Conservation (phyloP, 1,140 invertebrate species). For the Drosophila cardini region DNA sequence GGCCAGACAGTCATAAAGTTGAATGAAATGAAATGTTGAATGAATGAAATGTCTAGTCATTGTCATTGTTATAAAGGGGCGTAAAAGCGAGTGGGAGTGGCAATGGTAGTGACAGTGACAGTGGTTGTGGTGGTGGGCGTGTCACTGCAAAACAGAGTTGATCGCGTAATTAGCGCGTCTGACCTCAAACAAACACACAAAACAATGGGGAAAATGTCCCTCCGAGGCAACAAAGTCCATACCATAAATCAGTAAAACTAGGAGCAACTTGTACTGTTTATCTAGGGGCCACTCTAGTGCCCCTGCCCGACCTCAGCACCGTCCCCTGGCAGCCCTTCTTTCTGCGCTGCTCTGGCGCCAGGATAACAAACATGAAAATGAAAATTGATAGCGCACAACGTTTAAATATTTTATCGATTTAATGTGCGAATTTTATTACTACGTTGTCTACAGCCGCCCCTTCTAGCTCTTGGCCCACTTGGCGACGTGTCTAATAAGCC, state of each 20-base stretch:
- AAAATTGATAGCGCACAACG: conserved; percentile 72
- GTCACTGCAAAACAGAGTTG: conserved; percentile 34
- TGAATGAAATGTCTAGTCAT: conserved; percentile 77
- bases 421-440: conserved; percentile 50
- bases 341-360: conserved; percentile 44
- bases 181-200: conserved; percentile 28
- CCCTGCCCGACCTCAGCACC: not conserved
- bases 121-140: conserved; percentile 2
- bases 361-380: conserved; percentile 59
- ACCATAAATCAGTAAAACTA: conserved; percentile 46
- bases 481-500: conserved; percentile 20
- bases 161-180: conserved; percentile 82
- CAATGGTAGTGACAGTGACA: too few relatives aligned
- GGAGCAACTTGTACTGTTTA: conserved; percentile 2
- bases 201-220: too few relatives aligned
- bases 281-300: conserved; percentile 51
- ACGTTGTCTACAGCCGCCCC: not conserved
- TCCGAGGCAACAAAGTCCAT: not conserved
- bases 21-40: conserved; percentile 46
- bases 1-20: conserved; percentile 69
- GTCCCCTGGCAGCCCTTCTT: too few relatives aligned
- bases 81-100: conserved; percentile 2
- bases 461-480: not conserved
- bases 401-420: conserved; percentile 80
- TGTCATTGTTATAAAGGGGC: conserved; percentile 24